These are phyloP conservation scores for Chrysolina americana DNA, from an alignment of 2,888 invertebrate species.

Conservation along the genomic window DNA sequence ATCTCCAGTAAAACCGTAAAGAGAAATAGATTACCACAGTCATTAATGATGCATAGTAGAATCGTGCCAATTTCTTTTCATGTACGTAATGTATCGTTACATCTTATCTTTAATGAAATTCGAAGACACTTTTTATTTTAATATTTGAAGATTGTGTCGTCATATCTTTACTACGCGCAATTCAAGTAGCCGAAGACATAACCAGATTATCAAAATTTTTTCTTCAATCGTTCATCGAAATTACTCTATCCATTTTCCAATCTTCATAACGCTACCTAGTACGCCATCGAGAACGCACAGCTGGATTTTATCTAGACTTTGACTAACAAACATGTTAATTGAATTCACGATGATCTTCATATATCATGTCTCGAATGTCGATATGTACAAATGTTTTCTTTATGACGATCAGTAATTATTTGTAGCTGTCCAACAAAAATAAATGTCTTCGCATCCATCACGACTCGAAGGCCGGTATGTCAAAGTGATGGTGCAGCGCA, in stretches of 20 bases:
- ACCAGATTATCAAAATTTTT: not conserved
- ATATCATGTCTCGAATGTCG: constrained; percentile 30
- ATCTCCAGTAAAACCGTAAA: too few relatives aligned
- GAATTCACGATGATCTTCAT: constrained; percentile 32
- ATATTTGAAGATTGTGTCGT: too few relatives aligned
- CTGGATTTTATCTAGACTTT: constrained; percentile 29
- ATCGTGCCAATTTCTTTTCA: too few relatives aligned
- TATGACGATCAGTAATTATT: constrained; percentile 35
- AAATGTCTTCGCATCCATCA: constrained; percentile 20
- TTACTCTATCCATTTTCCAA: constrained; percentile 20
- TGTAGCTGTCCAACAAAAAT: constrained; percentile 21
- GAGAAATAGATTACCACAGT: too few relatives aligned
- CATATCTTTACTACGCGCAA: not conserved
- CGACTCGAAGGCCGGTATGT: constrained; percentile 1
- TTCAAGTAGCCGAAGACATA: not conserved
- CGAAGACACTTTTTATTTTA: too few relatives aligned
- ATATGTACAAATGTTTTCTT: constrained; percentile 35
- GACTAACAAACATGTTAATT: constrained; percentile 34
- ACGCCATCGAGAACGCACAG: constrained; percentile 28
- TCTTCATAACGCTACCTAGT: constrained; percentile 19
- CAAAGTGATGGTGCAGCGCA: not conserved
- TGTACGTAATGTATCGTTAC: too few relatives aligned
- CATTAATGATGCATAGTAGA: too few relatives aligned
- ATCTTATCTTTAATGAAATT: too few relatives aligned
- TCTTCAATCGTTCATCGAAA: constrained; percentile 3